Conservation (phyloP, 2,888 invertebrate genomes). For the Bugulina stolonifera region DNA sequence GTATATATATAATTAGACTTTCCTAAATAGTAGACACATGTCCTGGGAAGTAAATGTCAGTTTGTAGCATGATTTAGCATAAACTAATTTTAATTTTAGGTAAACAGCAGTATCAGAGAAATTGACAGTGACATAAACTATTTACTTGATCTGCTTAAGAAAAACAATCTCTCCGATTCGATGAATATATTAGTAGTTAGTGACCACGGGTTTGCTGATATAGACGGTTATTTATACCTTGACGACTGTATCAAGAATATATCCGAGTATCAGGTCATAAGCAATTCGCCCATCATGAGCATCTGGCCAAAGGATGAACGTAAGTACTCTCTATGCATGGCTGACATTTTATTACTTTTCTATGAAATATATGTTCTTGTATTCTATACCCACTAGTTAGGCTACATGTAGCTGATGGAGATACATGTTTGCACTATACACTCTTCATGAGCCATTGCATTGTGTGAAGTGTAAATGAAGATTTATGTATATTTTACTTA, state of each 20-base stretch:
- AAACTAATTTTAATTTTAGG: background rate
- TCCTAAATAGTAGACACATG: too few species aligned
- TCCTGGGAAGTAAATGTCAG: too few species aligned
- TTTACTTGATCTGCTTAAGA: conserved; percentile 56
- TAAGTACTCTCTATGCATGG: too few species aligned
- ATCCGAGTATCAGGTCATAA: background rate
- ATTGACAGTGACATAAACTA: background rate
- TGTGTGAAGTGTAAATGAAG: background rate
- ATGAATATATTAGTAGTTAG: conserved; percentile 67
- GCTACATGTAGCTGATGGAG: too few species aligned
- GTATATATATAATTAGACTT: too few species aligned
- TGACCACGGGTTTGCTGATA: conserved; percentile 66
- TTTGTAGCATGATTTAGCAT: too few species aligned
- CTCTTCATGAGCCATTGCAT: too few species aligned
- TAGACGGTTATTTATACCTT: conserved; percentile 11
- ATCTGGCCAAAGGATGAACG: conserved; percentile 15
- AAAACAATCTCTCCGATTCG: conserved; percentile 55
- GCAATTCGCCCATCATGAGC: background rate
- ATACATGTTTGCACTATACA: too few species aligned
- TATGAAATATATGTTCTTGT: too few species aligned
- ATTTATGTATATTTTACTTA: background rate
- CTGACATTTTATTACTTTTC: too few species aligned
- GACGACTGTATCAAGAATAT: conserved; percentile 9
- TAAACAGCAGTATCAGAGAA: background rate
- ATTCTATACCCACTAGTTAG: too few species aligned